A percentile compares a stretch with the other conserved stretches of the same genome.
These are phyloP conservation scores for Microcebus tavaratra DNA, from an alignment of 2,113 vertebrate genomes.

Conservation along the genomic window DNA sequence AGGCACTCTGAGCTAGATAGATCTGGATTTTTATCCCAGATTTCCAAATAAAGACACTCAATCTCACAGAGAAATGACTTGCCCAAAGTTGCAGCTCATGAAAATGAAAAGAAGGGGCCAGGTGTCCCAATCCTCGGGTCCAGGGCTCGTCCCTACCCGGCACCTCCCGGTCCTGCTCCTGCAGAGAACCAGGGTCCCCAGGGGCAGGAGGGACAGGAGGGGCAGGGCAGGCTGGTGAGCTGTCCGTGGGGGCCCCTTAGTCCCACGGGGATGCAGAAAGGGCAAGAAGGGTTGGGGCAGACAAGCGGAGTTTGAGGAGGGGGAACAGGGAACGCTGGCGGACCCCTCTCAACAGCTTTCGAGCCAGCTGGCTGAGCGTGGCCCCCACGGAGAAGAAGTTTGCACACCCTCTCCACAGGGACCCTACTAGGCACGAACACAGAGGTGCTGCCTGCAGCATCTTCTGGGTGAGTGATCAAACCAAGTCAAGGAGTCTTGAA, in stretches of 20 bases:
- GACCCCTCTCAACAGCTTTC: neutral
- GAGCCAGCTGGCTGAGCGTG: neutral
- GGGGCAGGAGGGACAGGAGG: neutral
- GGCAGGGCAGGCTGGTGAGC: neutral
- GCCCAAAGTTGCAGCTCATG: neutral
- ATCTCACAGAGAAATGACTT: neutral
- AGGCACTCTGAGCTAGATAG: neutral
- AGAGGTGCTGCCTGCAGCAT: neutral
- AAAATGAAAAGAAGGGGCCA: neutral
- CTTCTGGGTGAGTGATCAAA: slow-evolving; percentile 24
- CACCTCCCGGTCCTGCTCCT: neutral
- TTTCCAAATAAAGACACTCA: neutral
- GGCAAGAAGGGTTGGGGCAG: fast-evolving
- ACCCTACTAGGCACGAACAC: neutral
- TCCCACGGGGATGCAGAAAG: neutral
- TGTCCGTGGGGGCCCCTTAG: neutral
- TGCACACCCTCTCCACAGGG: neutral
- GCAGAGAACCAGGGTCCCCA: fast-evolving
- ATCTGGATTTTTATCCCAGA: neutral
- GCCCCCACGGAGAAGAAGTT: neutral
- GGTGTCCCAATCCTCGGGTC: fast-evolving
- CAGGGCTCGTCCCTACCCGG: no score
- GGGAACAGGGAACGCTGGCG: neutral
- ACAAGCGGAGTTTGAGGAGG: neutral
- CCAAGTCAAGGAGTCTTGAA: neutral